Conservation (phyloP, 1,140 invertebrate genomes). For the Dendroctonus valens region DNA sequence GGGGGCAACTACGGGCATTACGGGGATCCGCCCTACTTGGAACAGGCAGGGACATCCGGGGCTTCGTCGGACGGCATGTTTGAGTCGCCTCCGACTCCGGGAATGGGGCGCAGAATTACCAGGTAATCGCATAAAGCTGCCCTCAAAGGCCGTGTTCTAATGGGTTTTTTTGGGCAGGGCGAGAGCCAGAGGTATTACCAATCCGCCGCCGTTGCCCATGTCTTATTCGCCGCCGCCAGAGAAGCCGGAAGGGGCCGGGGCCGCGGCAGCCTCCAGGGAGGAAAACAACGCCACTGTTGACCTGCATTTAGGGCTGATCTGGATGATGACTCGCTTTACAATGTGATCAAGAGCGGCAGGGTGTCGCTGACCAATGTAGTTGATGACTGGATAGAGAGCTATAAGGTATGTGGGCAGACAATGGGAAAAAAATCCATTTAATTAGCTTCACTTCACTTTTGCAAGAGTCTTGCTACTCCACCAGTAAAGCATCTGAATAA, state of each 20-base stretch:
- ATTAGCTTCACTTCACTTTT: background rate
- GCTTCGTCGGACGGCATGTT: constrained; percentile 46
- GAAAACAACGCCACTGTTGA: constrained; percentile 48
- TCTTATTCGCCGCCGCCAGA: constrained; percentile 38
- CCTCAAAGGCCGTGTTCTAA: background rate
- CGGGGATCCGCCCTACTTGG: constrained; percentile 41
- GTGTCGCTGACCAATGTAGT: constrained; percentile 83
- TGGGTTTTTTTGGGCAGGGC: constrained; percentile 37
- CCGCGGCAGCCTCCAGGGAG: constrained; percentile 51
- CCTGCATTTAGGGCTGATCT: constrained; percentile 38
- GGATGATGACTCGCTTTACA: constrained; percentile 79
- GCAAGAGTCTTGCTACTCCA: no score
- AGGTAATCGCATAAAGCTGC: background rate
- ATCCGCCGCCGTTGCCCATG: constrained; percentile 37
- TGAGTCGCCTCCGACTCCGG: constrained; percentile 50
- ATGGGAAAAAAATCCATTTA: background rate
- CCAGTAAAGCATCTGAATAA: background rate
- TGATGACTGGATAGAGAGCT: constrained; percentile 98
- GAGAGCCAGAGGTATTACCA: constrained; percentile 51
- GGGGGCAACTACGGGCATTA: constrained; percentile 45
- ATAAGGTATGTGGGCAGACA: constrained; percentile 63
- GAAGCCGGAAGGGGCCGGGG: constrained; percentile 40
- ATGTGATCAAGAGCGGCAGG: constrained; percentile 75
- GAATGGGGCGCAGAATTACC: constrained; percentile 43
- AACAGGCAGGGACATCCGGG: constrained; percentile 44